These are phyloP conservation scores for Calcarius ornatus DNA, from an alignment of 2,113 vertebrate genomes.

Conservation along the genomic window DNA sequence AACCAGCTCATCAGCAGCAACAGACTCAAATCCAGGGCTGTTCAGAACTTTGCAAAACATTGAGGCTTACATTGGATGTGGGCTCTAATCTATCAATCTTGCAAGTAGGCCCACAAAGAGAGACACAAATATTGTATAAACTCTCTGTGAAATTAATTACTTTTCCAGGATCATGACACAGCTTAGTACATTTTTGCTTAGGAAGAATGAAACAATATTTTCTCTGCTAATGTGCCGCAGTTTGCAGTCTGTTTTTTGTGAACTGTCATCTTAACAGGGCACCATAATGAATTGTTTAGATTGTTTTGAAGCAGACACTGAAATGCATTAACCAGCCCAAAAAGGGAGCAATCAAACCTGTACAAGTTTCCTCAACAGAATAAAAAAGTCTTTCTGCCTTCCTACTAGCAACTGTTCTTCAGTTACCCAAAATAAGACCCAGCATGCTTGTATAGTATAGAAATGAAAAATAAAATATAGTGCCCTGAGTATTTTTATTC, in stretches of 20 bases:
- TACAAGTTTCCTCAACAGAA: not conserved
- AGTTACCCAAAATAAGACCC: not conserved
- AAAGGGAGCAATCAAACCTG: not conserved
- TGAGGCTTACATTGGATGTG: not conserved
- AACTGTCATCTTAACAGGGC: not conserved
- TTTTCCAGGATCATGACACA: not conserved
- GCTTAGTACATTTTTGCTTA: not conserved
- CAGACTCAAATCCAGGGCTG: not conserved
- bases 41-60: not conserved
- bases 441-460: not conserved
- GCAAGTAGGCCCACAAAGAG: not conserved
- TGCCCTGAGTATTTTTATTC: not conserved
- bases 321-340: not conserved
- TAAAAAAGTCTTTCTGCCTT: not conserved
- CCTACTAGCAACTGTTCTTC: not conserved
- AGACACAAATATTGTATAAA: not conserved
- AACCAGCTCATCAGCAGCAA: not conserved
- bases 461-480: not conserved
- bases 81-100: not conserved
- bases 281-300: not conserved
- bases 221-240: not conserved
- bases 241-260: not conserved
- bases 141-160: not conserved
- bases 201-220: not conserved
- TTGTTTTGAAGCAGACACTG: not conserved